Base-by-base conservation (phyloP, 2,113 vertebrate genomes). In the Lathamus discolor region DNA sequence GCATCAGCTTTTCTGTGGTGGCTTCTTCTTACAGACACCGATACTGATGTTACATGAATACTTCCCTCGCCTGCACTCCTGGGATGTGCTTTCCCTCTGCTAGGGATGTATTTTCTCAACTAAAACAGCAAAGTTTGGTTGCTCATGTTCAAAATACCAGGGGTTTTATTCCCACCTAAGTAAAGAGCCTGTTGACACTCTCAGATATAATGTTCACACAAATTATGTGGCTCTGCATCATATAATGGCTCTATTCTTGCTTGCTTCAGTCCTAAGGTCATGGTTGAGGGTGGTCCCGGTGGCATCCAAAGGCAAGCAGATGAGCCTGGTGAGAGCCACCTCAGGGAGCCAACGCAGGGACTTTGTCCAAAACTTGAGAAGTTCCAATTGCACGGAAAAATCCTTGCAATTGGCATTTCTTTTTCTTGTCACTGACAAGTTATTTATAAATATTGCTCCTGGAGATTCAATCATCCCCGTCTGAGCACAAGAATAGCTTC, bases 381-480 rank as follows among this genome's bases (percentile, higher is more conserved):
- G 27, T 84, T 91, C 79, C 70, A 61, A 52, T 14, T 81, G 83
- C 39, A 8, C 4, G 12, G 46, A 83, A 92, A 69, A 87, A 27
- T 37, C 70, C 62, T 54, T 1, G 0, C 81, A 79, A 82, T 87
- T 87, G 75, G 52, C 69, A 27, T 84, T 82, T 86, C 64, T 90
- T 67, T 92, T 79, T 63, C 83, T 49, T 76, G n/a, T 79, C 1
- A 0, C 90, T 92, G 91, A 92, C 88, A 89, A 74, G 81, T 93
- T 95, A 63, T 59, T 95, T 92, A 90, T 92, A 96, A 95, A 89
- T 89, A 67, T n/a, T 87, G 83, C 94, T 95, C 46, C 74, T 85
- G 88, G 95, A 94, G 74, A 74, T 93, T 70, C 78, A 86, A 0
- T 94, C 91, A 51, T 92, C 83, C 78, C 74, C 1, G 1, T 73